phyloP scores from a whole-genome alignment of 2,113 vertebrate species.

The Camelus bactrianus region DNA sequence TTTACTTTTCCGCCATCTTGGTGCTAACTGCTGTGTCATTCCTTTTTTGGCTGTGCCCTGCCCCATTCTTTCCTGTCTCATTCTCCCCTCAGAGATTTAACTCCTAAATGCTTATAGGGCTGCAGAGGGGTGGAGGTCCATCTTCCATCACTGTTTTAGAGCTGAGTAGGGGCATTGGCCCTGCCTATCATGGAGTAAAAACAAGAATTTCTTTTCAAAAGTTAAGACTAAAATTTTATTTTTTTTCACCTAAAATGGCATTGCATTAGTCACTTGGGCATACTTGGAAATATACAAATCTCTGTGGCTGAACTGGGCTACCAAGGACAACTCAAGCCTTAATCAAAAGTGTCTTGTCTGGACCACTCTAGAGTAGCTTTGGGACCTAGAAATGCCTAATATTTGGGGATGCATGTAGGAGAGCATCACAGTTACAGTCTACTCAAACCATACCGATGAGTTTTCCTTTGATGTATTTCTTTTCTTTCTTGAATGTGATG shows the following conservation, averaged over 20 bases:
- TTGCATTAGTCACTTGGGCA: background rate
- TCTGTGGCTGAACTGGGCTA: background rate
- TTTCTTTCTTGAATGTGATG: background rate
- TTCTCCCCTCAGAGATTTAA: too few species aligned
- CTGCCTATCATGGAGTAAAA: too few species aligned
- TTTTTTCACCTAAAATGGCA: constrained; percentile 35
- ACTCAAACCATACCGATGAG: background rate
- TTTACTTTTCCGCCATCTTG: too few species aligned
- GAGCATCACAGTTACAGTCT: background rate
- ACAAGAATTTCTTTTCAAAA: constrained; percentile 46
- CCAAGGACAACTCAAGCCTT: background rate
- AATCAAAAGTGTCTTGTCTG: background rate
- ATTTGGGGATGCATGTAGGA: background rate
- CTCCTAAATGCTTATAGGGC: too few species aligned
- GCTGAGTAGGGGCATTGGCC: too few species aligned
- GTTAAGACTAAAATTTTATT: constrained; percentile 52
- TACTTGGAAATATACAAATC: constrained; percentile 14
- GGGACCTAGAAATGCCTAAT: background rate
- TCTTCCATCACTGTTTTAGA: too few species aligned
- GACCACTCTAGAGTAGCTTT: background rate
- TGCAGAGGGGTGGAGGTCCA: too few species aligned
- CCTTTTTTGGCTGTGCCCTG: too few species aligned
- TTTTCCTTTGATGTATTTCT: background rate
- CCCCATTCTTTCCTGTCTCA: too few species aligned
- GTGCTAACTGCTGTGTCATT: too few species aligned